Conservation (phyloP, 1,140 invertebrate genomes). For the Drosophila prosaltans region DNA sequence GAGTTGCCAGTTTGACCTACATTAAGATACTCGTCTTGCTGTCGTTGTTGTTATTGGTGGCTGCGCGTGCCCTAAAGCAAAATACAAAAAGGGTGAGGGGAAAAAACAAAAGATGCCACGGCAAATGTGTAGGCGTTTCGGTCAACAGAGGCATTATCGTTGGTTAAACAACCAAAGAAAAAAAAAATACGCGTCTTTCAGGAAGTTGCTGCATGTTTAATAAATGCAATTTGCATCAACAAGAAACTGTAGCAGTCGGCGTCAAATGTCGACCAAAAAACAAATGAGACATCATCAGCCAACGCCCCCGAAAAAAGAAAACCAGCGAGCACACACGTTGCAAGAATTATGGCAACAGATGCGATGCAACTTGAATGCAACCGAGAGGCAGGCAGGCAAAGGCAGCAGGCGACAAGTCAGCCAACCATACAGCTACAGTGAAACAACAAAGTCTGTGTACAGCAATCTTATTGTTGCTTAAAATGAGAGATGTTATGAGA, state of each 20-base stretch:
- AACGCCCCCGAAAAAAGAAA: slow-evolving; percentile 42
- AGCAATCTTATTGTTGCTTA: too few species aligned
- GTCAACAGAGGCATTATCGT: slow-evolving; percentile 19
- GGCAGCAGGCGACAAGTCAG: neutral
- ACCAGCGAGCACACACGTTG: slow-evolving; percentile 34
- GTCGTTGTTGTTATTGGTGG: slow-evolving; percentile 11
- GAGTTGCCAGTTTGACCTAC: slow-evolving; percentile 57
- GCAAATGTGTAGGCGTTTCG: slow-evolving; percentile 33
- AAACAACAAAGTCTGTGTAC: neutral
- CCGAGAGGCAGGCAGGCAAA: neutral
- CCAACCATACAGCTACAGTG: neutral
- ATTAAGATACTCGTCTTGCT: slow-evolving; percentile 45
- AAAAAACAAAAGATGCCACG: slow-evolving; percentile 25
- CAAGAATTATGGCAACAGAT: slow-evolving; percentile 78
- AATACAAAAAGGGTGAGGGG: slow-evolving; percentile 40
- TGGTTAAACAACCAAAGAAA: slow-evolving; percentile 25
- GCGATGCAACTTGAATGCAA: slow-evolving; percentile 44
- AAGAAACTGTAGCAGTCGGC: slow-evolving; percentile 34
- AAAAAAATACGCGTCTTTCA: slow-evolving; percentile 23
- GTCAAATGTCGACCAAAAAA: slow-evolving; percentile 49
- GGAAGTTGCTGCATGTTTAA: slow-evolving; percentile 43
- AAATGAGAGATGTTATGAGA: too few species aligned
- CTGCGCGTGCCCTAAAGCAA: slow-evolving; percentile 47
- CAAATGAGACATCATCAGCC: slow-evolving; percentile 72
- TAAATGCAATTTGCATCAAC: slow-evolving; percentile 67